Percentiles rank a stretch among this genome's conserved stretches.
phyloP scores from a whole-genome alignment of 2,113 vertebrate genomes.

The Geothlypis trichas region DNA sequence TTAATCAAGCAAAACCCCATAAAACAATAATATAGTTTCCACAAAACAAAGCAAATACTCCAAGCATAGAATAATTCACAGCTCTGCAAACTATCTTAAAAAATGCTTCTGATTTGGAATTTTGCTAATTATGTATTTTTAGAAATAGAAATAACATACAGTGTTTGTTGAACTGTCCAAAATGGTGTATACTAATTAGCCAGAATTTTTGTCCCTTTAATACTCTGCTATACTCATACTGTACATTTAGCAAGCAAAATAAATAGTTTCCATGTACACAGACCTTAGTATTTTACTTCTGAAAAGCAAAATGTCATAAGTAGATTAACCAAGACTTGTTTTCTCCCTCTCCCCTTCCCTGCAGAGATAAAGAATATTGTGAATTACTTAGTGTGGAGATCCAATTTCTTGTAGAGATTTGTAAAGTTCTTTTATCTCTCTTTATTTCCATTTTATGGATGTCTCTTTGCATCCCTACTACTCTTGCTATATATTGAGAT shows the following conservation, averaged over 20 bases:
- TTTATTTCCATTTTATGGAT: background rate
- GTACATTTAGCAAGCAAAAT: background rate
- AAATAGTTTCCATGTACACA: background rate
- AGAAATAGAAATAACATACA: background rate
- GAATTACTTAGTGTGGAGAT: background rate
- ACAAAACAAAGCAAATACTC: background rate
- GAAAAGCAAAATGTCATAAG: background rate
- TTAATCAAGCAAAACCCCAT: background rate
- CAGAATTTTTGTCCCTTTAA: background rate
- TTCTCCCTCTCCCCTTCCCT: background rate
- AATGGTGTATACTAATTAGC: background rate
- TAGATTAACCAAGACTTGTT: background rate
- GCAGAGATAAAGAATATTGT: background rate
- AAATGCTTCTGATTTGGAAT: background rate
- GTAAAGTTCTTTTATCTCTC: background rate
- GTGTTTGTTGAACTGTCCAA: constrained; percentile 24
- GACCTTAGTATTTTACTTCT: background rate
- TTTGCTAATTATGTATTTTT: background rate
- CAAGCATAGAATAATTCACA: background rate
- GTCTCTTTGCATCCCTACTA: background rate
- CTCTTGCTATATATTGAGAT: background rate
- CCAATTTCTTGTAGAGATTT: background rate
- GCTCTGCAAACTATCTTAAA: background rate
- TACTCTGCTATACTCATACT: background rate
- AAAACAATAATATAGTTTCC: background rate